These are phyloP conservation scores for Ctenomys sociabilis DNA, from an alignment of 2,113 vertebrate genomes.

Conservation along the genomic window DNA sequence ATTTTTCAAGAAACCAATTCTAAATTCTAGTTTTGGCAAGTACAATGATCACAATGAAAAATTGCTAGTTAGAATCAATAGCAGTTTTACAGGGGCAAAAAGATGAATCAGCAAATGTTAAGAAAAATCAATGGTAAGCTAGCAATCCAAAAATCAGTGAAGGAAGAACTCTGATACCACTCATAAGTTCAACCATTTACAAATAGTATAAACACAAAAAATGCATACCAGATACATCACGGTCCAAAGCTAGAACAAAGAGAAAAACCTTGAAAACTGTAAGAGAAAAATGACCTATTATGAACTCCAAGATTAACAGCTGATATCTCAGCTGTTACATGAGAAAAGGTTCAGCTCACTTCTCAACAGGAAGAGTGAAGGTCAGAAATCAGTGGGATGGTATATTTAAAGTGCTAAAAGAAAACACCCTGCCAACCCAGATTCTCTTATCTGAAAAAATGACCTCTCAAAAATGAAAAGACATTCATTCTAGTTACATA, in stretches of 20 bases:
- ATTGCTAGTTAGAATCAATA: neutral
- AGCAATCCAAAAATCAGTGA: neutral
- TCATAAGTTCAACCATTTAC: neutral
- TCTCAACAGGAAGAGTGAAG: neutral
- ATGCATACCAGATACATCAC: neutral
- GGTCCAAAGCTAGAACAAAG: neutral
- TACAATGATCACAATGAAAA: neutral
- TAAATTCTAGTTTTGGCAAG: conserved; percentile 9
- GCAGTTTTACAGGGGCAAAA: neutral
- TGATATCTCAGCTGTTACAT: neutral
- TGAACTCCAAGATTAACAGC: neutral
- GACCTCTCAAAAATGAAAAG: neutral
- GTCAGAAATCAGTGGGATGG: neutral
- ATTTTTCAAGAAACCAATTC: neutral
- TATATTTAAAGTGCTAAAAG: neutral
- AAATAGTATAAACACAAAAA: neutral
- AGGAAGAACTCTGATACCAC: neutral
- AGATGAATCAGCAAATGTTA: neutral
- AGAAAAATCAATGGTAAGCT: neutral
- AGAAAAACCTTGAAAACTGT: neutral
- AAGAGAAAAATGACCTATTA: neutral
- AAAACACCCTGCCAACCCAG: neutral
- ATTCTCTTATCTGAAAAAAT: neutral
- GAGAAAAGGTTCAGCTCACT: neutral
- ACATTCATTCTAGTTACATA: neutral